Percentiles rank a stretch among this genome's conserved stretches.
These are phyloP conservation scores for Drosophila kohkoa DNA, from an alignment of 1,140 invertebrate species.

Conservation along the genomic window DNA sequence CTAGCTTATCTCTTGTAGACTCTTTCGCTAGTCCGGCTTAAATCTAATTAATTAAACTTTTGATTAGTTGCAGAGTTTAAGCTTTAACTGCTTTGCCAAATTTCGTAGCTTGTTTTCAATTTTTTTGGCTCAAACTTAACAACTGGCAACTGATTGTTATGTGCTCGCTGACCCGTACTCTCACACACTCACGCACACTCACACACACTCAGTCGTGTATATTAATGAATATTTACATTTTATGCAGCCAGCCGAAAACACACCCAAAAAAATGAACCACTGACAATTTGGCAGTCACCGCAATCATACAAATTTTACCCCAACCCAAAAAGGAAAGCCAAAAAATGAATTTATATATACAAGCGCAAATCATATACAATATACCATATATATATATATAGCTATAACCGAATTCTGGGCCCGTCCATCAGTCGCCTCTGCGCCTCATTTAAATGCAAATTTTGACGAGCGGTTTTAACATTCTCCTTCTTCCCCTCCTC, in stretches of 20 bases:
- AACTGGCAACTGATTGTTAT: constrained; percentile 37
- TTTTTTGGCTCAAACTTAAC: constrained; percentile 13
- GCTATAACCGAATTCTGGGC: constrained; percentile 31
- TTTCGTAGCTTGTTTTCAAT: neutral
- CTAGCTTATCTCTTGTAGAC: too few species aligned
- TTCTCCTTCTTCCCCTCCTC: constrained; percentile 23
- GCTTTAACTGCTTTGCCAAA: neutral
- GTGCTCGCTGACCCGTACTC: constrained; percentile 56
- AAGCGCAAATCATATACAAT: neutral
- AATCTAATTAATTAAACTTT: constrained; percentile 1
- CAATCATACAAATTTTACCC: constrained; percentile 80
- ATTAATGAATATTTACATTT: constrained; percentile 75
- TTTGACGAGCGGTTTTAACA: constrained; percentile 82
- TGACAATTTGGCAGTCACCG: constrained; percentile 83
- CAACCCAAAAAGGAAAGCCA: constrained; percentile 25
- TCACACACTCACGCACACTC: constrained; percentile 12
- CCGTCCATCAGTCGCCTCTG: constrained; percentile 75
- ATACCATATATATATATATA: constrained; percentile 15
- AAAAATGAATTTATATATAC: constrained; percentile 9
- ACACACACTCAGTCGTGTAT: constrained; percentile 13
- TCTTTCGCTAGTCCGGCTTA: neutral
- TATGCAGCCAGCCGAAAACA: constrained; percentile 55
- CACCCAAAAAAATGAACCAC: constrained; percentile 53
- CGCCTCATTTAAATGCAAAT: constrained; percentile 84
- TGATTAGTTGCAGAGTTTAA: constrained; percentile 4